Evolutionary conservation across 2,113 vertebrate genomes (phyloP).

Genomic region (Lepisosteus oculatus): DNA sequence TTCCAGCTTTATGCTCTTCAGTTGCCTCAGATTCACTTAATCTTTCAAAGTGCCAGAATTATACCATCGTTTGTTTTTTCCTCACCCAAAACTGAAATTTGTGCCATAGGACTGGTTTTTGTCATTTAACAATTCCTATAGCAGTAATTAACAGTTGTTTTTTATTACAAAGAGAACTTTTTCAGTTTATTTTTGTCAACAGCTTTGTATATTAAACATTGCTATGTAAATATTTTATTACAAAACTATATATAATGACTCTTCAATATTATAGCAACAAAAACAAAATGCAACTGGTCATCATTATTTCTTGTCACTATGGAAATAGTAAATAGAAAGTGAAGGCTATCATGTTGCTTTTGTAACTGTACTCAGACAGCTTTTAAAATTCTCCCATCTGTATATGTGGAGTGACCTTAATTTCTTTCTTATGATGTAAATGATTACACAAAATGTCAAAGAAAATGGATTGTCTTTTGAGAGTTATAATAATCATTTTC

Average conservation of each 20-base stretch:
- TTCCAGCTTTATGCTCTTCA: no score
- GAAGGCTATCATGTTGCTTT: not conserved
- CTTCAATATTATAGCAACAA: not conserved
- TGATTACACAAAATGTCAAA: no score
- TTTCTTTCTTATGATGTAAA: no score
- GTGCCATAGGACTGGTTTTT: not conserved
- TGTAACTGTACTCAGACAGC: not conserved
- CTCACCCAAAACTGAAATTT: not conserved
- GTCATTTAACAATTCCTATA: not conserved
- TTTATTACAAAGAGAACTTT: not conserved
- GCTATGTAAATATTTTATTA: conserved; percentile 7
- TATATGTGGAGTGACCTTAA: no score
- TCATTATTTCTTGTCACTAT: no score
- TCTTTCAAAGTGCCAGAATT: conserved; percentile 1
- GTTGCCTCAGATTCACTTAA: no score
- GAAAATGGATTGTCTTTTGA: not conserved
- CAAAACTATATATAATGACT: not conserved
- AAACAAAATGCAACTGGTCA: not conserved
- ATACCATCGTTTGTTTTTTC: not conserved
- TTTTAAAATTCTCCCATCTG: no score
- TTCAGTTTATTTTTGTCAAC: not conserved
- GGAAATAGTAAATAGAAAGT: no score
- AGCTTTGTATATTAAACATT: not conserved
- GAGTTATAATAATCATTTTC: not conserved
- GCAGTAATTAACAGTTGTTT: not conserved